Evolutionary conservation across 2,888 invertebrate species (phyloP).

Genomic region (Ypsolopha sequella): DNA sequence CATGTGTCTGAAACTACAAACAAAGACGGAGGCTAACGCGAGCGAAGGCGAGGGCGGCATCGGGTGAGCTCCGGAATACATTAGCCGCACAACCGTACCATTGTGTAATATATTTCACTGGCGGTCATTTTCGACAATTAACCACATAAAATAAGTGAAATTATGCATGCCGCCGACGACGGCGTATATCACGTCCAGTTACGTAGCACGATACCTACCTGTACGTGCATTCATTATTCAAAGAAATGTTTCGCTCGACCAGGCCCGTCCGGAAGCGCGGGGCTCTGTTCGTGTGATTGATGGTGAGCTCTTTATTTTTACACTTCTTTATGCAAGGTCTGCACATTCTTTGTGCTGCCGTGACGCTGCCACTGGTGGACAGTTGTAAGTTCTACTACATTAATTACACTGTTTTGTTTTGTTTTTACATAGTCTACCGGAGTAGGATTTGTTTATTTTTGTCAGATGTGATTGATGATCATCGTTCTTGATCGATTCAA

Average conservation of each 20-base stretch:
- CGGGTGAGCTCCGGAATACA: constrained; percentile 55
- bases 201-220: constrained; percentile 64
- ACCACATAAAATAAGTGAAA: constrained; percentile 71
- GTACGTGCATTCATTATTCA: constrained; percentile 65
- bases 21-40: constrained; percentile 35
- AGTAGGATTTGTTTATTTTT: not conserved
- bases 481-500: no score
- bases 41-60: constrained; percentile 31
- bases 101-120: constrained; percentile 65
- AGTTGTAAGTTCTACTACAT: no score
- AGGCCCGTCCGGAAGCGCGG: constrained; percentile 54
- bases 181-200: constrained; percentile 71
- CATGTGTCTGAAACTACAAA: constrained; percentile 15
- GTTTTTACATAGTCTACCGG: not conserved
- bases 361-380: not conserved
- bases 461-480: no score
- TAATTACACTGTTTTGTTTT: not conserved
- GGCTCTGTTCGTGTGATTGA: constrained; percentile 66
- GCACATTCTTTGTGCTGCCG: constrained; percentile 18
- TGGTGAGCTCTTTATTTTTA: constrained; percentile 60
- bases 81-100: constrained; percentile 50
- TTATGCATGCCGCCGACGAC: constrained; percentile 70
- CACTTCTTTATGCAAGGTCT: constrained; percentile 28
- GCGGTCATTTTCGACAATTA: constrained; percentile 72
- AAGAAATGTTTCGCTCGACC: constrained; percentile 68